Evolutionary conservation across 1,140 invertebrate species (phyloP).

Genomic region (Heterodera schachtii): DNA sequence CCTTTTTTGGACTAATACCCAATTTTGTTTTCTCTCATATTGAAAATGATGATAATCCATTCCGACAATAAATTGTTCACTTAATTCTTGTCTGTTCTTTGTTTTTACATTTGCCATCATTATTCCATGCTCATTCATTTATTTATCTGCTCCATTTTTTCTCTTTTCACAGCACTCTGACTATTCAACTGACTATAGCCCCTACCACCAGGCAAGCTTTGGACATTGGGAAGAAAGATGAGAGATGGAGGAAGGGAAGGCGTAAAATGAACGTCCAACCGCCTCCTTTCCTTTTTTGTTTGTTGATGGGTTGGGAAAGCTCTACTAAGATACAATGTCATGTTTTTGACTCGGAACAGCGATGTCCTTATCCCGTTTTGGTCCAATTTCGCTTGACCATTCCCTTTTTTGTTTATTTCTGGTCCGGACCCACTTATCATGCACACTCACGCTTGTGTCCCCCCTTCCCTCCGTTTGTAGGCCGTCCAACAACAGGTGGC

Average conservation of each 20-base stretch:
- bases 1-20: no score
- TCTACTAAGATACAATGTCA: no score
- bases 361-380: no score
- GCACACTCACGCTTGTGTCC: not conserved
- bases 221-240: no score
- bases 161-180: constrained; percentile 3
- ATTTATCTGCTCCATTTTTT: not conserved
- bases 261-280: not conserved
- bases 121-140: not conserved
- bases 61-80: not conserved
- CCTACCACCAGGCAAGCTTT: constrained; percentile 1
- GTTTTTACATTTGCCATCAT: not conserved
- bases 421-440: not conserved
- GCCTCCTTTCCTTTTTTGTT: not conserved
- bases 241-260: not conserved
- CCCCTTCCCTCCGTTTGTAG: not conserved
- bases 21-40: no score
- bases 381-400: no score
- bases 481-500: constrained; percentile 27
- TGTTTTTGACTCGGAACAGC: no score
- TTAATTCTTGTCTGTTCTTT: not conserved
- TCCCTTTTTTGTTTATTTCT: no score
- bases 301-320: no score
- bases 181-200: not conserved
- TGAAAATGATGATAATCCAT: no score